A percentile compares a stretch with the other conserved stretches of the same genome.
These are phyloP conservation scores for Dryoscopus gambensis DNA, from an alignment of 2,113 vertebrate species.

Conservation along the genomic window DNA sequence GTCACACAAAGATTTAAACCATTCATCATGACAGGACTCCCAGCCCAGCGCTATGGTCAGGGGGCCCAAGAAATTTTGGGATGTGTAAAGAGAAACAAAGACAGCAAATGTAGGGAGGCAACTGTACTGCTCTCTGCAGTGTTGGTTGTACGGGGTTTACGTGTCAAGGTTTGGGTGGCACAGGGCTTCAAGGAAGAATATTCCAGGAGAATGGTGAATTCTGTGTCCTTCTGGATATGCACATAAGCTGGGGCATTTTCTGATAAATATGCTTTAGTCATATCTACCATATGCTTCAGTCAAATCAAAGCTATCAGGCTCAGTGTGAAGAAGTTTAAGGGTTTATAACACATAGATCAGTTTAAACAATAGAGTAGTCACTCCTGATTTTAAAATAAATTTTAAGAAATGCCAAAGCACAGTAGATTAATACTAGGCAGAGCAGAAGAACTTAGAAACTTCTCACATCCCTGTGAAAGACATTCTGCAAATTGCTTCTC, in stretches of 20 bases:
- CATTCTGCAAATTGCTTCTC: background rate
- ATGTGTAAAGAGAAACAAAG: background rate
- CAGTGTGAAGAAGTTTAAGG: background rate
- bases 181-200: background rate
- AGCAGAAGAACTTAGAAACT: background rate
- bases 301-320: background rate
- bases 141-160: background rate
- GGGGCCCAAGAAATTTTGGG: background rate
- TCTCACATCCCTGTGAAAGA: background rate
- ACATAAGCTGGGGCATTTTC: background rate
- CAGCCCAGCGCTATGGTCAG: background rate
- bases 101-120: background rate
- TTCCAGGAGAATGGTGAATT: background rate
- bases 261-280: background rate
- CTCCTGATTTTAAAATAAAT: background rate
- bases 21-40: background rate
- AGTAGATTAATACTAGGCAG: background rate
- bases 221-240: background rate
- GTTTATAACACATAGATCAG: background rate
- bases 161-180: background rate
- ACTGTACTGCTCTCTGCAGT: rapidly evolving
- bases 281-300: background rate
- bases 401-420: background rate
- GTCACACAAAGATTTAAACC: background rate
- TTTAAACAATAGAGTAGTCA: background rate